Percentiles rank a stretch among this genome's conserved stretches.
Evolutionary conservation across 2,888 invertebrate species (phyloP).

Genomic region (Margaritifera margaritifera): DNA sequence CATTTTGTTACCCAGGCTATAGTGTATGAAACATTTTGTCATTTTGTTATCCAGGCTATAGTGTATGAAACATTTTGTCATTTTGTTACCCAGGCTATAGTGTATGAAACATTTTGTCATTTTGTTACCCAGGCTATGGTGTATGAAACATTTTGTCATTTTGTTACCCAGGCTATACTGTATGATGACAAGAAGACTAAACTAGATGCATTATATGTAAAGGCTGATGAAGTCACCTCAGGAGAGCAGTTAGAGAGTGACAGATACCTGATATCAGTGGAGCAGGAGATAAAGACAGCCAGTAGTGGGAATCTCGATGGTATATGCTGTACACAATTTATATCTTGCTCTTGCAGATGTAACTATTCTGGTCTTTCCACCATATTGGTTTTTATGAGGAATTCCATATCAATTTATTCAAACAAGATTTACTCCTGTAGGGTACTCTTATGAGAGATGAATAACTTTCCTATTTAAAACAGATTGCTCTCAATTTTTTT

Average conservation of each 20-base stretch:
- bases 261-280: constrained; percentile 53
- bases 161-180: constrained; percentile 45
- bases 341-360: too few species aligned
- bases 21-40: constrained; percentile 9
- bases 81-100: constrained; percentile 8
- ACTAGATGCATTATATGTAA: constrained; percentile 51
- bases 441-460: too few species aligned
- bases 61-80: constrained; percentile 4
- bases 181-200: constrained; percentile 53
- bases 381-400: too few species aligned
- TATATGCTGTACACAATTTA: too few species aligned
- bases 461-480: too few species aligned
- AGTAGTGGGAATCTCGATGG: too few species aligned
- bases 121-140: background rate
- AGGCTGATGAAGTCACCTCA: constrained; percentile 36
- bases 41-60: constrained; percentile 9
- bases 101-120: constrained; percentile 1
- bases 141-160: background rate
- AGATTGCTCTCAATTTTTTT: too few species aligned
- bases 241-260: constrained; percentile 63
- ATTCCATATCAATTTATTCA: too few species aligned
- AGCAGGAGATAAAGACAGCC: constrained; percentile 32
- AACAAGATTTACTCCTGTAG: too few species aligned
- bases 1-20: constrained; percentile 8
- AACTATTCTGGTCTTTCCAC: too few species aligned